Base-by-base conservation (phyloP, 2,888 invertebrate species). In the Nomada goodeniana region DNA sequence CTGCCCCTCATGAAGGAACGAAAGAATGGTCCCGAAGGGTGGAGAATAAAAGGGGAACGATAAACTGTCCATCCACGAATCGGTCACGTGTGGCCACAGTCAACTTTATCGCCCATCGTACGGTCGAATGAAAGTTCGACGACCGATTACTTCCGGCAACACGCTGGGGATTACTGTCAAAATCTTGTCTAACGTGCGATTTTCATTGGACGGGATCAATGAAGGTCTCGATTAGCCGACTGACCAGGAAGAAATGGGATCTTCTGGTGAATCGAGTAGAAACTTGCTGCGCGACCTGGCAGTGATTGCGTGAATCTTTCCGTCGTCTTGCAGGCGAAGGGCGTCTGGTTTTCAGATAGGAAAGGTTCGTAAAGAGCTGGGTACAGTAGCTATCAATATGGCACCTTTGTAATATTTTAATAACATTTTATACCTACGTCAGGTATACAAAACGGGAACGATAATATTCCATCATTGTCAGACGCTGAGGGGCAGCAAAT, bases 1-100 rank as follows among this genome's bases (percentile, higher is more conserved):
- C 36, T 7, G 36, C 36, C 36, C 36, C 36, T 36, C 5, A 15
- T 10, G 23, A 42, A 23, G 50, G 0, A 15, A 2, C 7, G 13
- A 36, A 36, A 11, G 9, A 55, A 18, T 26, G 50, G 52, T 26
- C 11, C 5, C 36, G 36, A n/a, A 20, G 7, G 60, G 15, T 10
- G 44, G 50, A 61, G 44, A 70, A 69, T 65, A 57, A 59, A 59
- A 64, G 29, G 47, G n/a, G 47, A n/a, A 36, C 44, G 13, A 55
- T 76, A 59, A 82, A 74, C 73, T 76, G 50, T 64, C 59, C 26
- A 63, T 69, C 72, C 13, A 71, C 68, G 71, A 72, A 80, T 80
- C 74, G 76, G 60, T 80, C 74, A 74, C 64, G 74, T 63, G 74
- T 82, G 70, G 63, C 76, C 69, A 52, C 71, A 59, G 77, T 67